Base-by-base conservation (phyloP, 2,797 vertebrate species). In the Petrocephalus schoutedeni region DNA sequence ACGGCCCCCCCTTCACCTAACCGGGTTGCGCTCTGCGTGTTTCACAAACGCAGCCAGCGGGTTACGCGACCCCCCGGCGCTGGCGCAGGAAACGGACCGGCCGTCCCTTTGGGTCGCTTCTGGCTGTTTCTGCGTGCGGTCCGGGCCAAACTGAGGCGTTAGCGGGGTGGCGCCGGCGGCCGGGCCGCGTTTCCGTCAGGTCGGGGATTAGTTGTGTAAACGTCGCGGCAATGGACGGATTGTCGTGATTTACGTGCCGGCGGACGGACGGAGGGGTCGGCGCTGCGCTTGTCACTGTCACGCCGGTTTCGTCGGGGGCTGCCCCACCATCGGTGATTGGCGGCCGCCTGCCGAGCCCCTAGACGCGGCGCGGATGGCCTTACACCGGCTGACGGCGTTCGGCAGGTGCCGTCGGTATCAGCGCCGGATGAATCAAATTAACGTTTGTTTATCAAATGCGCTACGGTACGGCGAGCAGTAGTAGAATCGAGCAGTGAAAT, bases 11-110 rank as follows among this genome's bases (percentile, higher is more conserved):
- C 28, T 36, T 71, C 32, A 36, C 36, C 67, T 4, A 36, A 36
- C 67, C 28, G 32, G 67, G 36, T 71, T 67, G 14, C 28, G 28
- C 5, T 67, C 28, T 71, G 32, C 64, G 64, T 32, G 67, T 36
- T 36, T 36, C 32, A 71, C 67, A 6, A 36, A 71, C 32, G 23
- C 64, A 32, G 64, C 64, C 32, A 67, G 28, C 14, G 14, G 64
- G 12, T 67, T 67, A 67, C 32, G 28, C 36, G 28, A 36, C 67
- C 67, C 28, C 41, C 41, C 32, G 28, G 67, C 12, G 28, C 67
- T 16, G 28, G 67, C 67, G 67, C 80, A 4, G 53, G 23, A 84
- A 84, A 84, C 94, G 94, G 93, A 93, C 93, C 93, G 91, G 32
- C 16, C 32, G 32, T 36, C 14, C 36, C 28, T 28, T 28, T 28